Evolutionary conservation across 2,797 vertebrate species (phyloP), one percentile per base, ranked within the genome.

Genomic region (Aldrovandia affinis): DNA sequence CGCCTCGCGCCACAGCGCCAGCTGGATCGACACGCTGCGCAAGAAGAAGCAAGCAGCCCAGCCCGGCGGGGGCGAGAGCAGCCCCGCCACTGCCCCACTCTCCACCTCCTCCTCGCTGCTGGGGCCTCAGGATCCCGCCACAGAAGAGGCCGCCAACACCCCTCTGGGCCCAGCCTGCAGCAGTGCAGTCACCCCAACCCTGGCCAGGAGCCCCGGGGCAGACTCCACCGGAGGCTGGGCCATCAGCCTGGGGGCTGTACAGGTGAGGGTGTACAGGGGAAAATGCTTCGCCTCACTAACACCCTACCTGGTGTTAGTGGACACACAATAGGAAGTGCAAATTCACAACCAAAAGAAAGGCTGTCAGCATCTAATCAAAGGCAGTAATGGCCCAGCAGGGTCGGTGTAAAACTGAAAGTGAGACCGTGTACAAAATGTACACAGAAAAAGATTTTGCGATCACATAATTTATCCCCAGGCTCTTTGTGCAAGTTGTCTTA

Each of bases 11-110:
- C 95, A 97, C 90, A 96, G 96, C 91, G 85, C 93, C 87, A 93
- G 94, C 91, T 98, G 97, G 97, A 97, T 99, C 0, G 97, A 98
- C 88, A 98, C 97, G 0, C 94, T 99, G 57, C 94, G 97, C 83
- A 95, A 95, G 88, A 98, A 96, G 93, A 93, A 95, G 78, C 94
- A 85, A 5, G 89, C 84, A 93, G 4, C 90, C 92, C 83, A 86
- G 81, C n/a, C 83, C 88, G 59, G 92, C 87, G 63, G 92, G 0
- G 94, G 92, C 0, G 92, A 94, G 0, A 88, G 91, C 81, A 90
- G 93, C 83, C 94, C 86, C 0, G 94, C 94, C 79, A 90, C 89
- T n/a, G 89, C 90, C 0, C 91, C 92, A 1, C 89, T 94, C 20
- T 94, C 92, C 2, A 91, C 81, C 83, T 93, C 93, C 12, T 89